Conservation (phyloP, 2,113 vertebrate genomes). For the Muntiacus reevesi region DNA sequence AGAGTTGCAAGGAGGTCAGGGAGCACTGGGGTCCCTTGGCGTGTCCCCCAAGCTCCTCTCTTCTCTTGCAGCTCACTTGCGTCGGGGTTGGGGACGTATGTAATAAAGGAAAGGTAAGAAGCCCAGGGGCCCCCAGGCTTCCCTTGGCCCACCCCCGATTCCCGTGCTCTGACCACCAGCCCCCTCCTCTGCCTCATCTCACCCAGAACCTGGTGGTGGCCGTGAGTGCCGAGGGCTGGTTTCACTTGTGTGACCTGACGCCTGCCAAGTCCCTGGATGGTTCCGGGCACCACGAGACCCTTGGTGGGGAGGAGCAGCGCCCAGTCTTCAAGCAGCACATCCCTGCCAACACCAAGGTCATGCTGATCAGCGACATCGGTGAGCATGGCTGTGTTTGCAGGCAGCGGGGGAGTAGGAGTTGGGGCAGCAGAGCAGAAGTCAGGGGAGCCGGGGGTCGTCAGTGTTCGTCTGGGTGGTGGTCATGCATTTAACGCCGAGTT, state of each 20-base stretch:
- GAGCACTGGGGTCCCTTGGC: neutral
- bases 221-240: conserved; percentile 96
- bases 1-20: neutral
- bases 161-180: neutral
- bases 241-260: conserved; percentile 94
- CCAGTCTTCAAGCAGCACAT: conserved; percentile 95
- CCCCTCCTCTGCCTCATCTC: neutral
- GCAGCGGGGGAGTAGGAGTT: neutral
- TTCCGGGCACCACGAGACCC: conserved; percentile 86
- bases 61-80: conserved; percentile 90
- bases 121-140: neutral
- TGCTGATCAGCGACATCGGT: conserved; percentile 98
- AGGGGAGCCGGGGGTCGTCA: neutral
- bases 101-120: conserved; percentile 94
- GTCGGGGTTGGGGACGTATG: conserved; percentile 95
- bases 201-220: conserved; percentile 93
- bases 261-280: conserved; percentile 84
- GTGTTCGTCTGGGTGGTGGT: neutral
- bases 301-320: conserved; percentile 87
- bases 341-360: conserved; percentile 97
- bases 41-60: neutral
- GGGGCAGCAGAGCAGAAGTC: neutral
- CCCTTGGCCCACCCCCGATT: neutral
- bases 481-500: neutral
- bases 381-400: conserved; percentile 42